phyloP scores from a whole-genome alignment of 1,140 invertebrate species.

The Trinorchestia longiramus region DNA sequence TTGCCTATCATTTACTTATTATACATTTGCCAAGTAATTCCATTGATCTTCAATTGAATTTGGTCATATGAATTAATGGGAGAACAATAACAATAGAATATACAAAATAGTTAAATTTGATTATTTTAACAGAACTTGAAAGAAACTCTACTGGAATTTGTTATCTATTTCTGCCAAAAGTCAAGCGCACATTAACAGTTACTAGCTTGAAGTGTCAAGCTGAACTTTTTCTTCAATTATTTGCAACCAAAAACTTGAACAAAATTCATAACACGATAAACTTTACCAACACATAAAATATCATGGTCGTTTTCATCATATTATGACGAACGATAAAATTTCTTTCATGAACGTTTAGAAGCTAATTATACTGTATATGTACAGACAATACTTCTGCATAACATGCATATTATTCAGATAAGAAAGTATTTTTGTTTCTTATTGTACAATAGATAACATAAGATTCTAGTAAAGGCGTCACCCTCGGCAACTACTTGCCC shows the following conservation, averaged over 20 bases:
- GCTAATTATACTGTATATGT: not conserved
- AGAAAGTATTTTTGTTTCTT: constrained; percentile 30
- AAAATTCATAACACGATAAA: not conserved
- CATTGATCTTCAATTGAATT: not conserved
- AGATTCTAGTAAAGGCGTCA: not conserved
- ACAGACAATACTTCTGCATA: not conserved
- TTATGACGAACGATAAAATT: not conserved
- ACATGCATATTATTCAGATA: constrained; percentile 24
- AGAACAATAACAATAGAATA: too few species aligned
- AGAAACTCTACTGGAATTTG: not conserved
- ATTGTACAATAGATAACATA: constrained; percentile 38
- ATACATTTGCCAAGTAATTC: not conserved
- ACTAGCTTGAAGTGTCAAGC: not conserved
- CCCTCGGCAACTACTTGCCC: not conserved
- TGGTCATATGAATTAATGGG: not conserved
- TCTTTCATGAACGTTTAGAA: not conserved
- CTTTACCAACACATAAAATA: not conserved
- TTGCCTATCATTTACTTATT: not conserved
- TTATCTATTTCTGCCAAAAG: not conserved
- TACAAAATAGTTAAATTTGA: not conserved
- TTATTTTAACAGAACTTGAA: not conserved
- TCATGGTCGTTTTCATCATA: not conserved
- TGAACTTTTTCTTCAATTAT: not conserved
- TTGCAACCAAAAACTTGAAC: not conserved
- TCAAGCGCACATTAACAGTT: not conserved